phyloP scores from a whole-genome alignment of 1,140 invertebrate species.

The Diuraphis noxia region DNA sequence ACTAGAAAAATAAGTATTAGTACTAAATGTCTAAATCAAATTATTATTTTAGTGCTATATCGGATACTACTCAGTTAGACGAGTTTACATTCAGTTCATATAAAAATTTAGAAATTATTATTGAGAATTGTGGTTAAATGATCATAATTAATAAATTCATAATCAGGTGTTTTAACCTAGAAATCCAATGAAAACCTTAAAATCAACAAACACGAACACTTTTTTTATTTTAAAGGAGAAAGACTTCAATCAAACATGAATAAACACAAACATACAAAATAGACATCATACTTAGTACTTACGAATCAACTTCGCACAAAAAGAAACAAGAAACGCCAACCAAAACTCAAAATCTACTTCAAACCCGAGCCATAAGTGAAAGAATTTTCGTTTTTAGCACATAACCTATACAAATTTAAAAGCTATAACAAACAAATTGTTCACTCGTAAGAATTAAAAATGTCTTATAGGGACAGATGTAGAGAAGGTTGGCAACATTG shows the following conservation, averaged over 20 bases:
- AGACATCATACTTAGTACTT: conserved; percentile 8
- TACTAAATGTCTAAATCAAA: no score
- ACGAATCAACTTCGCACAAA: neutral
- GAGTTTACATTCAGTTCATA: neutral
- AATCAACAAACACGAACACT: neutral
- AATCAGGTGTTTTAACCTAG: neutral
- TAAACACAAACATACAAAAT: neutral
- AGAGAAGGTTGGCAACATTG: no score
- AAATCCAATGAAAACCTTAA: neutral
- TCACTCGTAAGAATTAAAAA: neutral
- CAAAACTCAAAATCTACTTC: neutral
- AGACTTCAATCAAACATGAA: neutral
- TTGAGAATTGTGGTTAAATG: neutral
- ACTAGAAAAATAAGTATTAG: no score
- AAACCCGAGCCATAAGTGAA: neutral
- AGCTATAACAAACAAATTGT: neutral
- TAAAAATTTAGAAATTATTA: neutral
- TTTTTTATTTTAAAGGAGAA: neutral
- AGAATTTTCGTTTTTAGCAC: neutral
- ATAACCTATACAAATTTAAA: neutral
- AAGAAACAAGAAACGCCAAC: no score
- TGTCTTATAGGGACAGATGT: no score
- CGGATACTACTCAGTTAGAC: no score
- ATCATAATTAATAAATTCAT: neutral
- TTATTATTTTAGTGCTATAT: no score